Evolutionary conservation across 1,140 invertebrate genomes (phyloP), one percentile per base, ranked within the genome.

Genomic region (Drosophila paulistorum): DNA sequence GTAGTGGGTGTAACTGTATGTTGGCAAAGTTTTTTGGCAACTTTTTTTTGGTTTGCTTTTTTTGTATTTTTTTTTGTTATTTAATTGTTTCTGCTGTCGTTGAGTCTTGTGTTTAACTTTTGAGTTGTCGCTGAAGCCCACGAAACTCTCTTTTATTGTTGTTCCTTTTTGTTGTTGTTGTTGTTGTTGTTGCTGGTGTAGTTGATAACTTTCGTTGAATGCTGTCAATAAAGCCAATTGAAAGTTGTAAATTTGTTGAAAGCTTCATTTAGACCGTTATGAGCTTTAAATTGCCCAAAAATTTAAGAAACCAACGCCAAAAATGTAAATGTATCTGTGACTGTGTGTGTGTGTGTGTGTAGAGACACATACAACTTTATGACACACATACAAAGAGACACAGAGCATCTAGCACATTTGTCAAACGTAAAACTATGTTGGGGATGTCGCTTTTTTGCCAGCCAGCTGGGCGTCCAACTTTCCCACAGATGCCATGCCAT

Each of bases 181-280:
- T 33, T 48, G 45, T 70, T 69, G 64, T 67, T 75, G 39, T 48
- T 81, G 54, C 69, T 83, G 58, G 48, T 83, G 67, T 71, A 59
- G 54, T 77, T 81, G 64, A 81, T 80, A 81, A 74, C 73, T 77
- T 80, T 84, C 80, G 68, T 68, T 84, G 73, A 70, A 85, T 51
- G 70, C 66, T 74, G 77, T 74, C 81, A 84, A 81, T 81, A 55
- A 81, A 70, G 66, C 79, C 79, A 81, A 80, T 77, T 84, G 76
- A 83, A 84, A 80, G 81, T 84, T 80, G 60, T 48, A 30, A 65
- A 55, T 69, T 79, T 71, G 59, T 72, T 76, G 54, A 39, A 41
- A 77, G 71, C 48, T 64, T 39, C 55, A 37, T 59, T 35, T 59
- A 20, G 39, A 37, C 7, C 33, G 14, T 59, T 59, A 37, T 59